Evolutionary conservation across 1,140 invertebrate genomes (phyloP), one percentile per base, ranked within the genome.

Genomic region (Drosophila melanica): DNA sequence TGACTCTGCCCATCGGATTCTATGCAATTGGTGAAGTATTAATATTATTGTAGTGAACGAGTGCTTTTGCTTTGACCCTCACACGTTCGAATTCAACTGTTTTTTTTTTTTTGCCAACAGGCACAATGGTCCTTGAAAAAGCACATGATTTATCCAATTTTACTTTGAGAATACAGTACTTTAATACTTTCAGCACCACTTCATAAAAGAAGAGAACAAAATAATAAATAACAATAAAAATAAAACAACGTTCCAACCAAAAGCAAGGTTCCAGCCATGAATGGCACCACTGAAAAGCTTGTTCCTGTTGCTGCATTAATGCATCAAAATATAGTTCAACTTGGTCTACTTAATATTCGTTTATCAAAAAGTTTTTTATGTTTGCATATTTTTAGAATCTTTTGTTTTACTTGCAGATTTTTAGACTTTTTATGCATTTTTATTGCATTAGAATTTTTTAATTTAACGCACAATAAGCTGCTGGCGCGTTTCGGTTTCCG

Each of bases 381-480:
- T 27, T 27, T 1, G 27, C 27, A 27, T 35, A 35, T 9, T 35
- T 35, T 35, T 8, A 8, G 0, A 33, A 33, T 10, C 12, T 37
- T 50, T 30, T 44, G 27, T 10, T 55, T 53, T 23, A n/a, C 2
- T 60, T 20, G 4, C 7, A 41, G 47, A 57, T 74, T 45, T 44
- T 45, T 41, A 37, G 9, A 18, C 62, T 48, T 23, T 50, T 35
- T 60, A n/a, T 23, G 20, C 27, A 37, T 50, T 70, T 51, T 62
- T 55, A 79, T 77, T 70, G 35, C 62, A 81, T 81, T 81, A 82
- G 80, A 89, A 90, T 85, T 90, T 90, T 85, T 84, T 89, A 90
- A 90, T 90, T 90, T 90, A 90, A 90, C 86, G 86, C 86, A 81
- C 81, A 90, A 90, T 90, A 90, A 90, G 85, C 75, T 85, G 75